These are phyloP conservation scores for Lophura nycthemera DNA, from an alignment of 2,113 vertebrate genomes.

Conservation along the genomic window DNA sequence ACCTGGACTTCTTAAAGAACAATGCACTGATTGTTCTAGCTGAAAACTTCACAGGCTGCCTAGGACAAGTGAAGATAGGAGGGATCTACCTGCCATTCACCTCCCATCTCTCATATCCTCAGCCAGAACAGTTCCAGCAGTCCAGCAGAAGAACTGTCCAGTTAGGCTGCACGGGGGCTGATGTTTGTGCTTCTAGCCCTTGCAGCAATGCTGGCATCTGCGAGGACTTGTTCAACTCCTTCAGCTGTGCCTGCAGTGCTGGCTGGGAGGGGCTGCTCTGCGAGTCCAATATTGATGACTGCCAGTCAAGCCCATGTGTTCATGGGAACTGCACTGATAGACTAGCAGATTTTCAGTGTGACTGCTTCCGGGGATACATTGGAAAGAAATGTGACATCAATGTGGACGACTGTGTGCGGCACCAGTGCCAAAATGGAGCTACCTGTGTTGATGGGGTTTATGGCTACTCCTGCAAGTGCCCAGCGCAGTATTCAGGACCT, in stretches of 20 bases:
- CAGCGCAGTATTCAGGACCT: conserved; percentile 75
- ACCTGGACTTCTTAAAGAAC: conserved; percentile 85
- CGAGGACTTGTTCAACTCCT: conserved; percentile 86
- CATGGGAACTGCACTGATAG: conserved; percentile 83
- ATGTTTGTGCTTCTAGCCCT: conserved; percentile 82
- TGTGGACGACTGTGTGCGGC: conserved; percentile 85
- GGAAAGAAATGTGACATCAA: conserved; percentile 86
- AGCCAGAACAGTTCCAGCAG: conserved; percentile 78
- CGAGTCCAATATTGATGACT: conserved; percentile 82
- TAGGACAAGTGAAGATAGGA: conserved; percentile 86
- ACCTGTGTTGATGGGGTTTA: conserved; percentile 75
- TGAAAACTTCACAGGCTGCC: conserved; percentile 90
- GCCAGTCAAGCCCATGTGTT: conserved; percentile 81
- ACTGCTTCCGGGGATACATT: conserved; percentile 84
- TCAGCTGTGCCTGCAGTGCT: conserved; percentile 81
- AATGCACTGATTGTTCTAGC: conserved; percentile 76
- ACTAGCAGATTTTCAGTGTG: conserved; percentile 84
- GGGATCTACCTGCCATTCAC: conserved; percentile 86
- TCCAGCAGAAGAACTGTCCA: background rate
- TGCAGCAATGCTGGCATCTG: conserved; percentile 87
- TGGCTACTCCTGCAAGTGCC: conserved; percentile 84
- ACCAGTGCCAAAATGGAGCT: conserved; percentile 83
- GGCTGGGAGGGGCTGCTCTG: conserved; percentile 89
- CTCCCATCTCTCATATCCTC: conserved; percentile 49
- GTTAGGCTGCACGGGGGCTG: conserved; percentile 83